Evolutionary conservation across 2,113 vertebrate genomes (phyloP).

Genomic region (Cyprinus carpio): DNA sequence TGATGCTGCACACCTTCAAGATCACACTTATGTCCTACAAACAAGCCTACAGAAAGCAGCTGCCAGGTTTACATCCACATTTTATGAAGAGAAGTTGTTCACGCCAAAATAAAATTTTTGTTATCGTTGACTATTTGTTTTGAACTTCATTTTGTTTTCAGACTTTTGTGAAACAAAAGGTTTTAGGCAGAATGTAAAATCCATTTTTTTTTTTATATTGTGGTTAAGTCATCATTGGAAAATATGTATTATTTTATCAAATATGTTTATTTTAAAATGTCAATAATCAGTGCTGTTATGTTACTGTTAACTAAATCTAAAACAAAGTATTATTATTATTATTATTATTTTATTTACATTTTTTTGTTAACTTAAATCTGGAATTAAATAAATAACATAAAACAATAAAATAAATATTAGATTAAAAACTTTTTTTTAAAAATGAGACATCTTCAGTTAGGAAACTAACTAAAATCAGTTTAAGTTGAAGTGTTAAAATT

Average conservation of each 20-base stretch:
- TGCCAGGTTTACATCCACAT: neutral
- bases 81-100: neutral
- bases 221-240: neutral
- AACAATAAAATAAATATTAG: no score
- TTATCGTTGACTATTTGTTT: no score
- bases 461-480: no score
- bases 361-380: neutral
- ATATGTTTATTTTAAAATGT: neutral
- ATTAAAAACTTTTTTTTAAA: no score
- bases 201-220: neutral
- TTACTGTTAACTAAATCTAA: neutral
- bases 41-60: neutral
- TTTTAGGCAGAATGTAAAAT: neutral
- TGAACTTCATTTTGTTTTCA: neutral
- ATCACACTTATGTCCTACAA: neutral
- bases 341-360: no score
- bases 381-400: no score
- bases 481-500: no score
- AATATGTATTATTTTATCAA: neutral
- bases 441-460: no score
- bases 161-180: neutral
- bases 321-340: no score
- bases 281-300: neutral
- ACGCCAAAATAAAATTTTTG: neutral
- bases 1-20: slow-evolving; percentile 9